A percentile compares a stretch with the other conserved stretches of the same genome.
Evolutionary conservation across 2,113 vertebrate genomes (phyloP).

Genomic region (Phyllostomus discolor): DNA sequence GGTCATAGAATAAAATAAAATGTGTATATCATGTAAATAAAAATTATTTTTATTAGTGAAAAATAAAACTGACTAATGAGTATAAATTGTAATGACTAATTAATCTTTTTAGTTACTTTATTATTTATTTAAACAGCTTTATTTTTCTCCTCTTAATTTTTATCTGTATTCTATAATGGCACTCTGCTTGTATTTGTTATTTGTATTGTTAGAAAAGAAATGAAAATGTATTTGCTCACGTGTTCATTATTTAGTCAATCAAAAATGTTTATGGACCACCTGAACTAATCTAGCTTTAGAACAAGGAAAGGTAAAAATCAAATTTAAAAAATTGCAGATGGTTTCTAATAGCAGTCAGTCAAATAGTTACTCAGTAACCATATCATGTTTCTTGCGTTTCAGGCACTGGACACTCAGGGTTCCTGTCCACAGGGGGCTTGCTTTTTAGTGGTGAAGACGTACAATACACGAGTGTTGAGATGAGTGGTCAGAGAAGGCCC

Average conservation of each 20-base stretch:
- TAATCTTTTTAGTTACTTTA: background rate
- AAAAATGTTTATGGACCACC: background rate
- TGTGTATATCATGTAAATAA: background rate
- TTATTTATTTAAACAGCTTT: background rate
- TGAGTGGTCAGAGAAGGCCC: background rate
- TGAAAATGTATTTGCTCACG: background rate
- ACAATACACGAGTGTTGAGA: background rate
- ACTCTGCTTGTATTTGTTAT: background rate
- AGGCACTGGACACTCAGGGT: background rate
- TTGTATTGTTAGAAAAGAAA: background rate
- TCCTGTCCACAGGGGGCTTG: background rate
- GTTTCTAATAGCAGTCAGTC: background rate
- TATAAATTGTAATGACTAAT: background rate
- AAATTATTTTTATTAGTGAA: background rate
- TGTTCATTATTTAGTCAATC: background rate
- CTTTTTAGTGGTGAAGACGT: background rate
- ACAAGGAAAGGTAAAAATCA: background rate
- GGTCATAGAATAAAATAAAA: slow-evolving; percentile 11
- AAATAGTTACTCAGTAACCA: background rate
- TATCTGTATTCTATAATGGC: background rate
- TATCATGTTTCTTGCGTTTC: background rate
- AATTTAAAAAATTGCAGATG: background rate
- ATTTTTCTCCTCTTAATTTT: background rate
- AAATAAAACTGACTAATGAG: background rate
- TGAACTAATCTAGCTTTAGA: background rate